A percentile compares a stretch with the other conserved stretches of the same genome.
Evolutionary conservation across 2,888 invertebrate genomes (phyloP).

Genomic region (Seira sanloemensis): DNA sequence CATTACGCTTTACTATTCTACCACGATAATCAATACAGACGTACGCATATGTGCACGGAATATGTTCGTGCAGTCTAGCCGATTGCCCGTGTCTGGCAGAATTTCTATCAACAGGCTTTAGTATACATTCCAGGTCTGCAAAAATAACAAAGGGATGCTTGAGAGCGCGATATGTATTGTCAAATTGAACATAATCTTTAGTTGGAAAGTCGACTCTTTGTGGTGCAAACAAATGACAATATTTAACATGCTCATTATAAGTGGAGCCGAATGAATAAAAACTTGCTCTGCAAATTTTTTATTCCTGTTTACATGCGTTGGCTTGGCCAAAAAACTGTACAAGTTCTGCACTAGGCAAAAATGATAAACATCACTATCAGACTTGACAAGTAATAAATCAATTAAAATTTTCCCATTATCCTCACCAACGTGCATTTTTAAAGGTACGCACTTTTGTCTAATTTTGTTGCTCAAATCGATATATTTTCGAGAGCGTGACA

Average conservation of each 20-base stretch:
- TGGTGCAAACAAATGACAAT: background rate
- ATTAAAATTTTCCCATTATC: background rate
- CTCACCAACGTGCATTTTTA: slow-evolving; percentile 3
- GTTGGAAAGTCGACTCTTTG: background rate
- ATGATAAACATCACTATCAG: background rate
- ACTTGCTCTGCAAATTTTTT: background rate
- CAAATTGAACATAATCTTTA: background rate
- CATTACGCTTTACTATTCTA: background rate
- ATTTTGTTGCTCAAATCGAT: background rate
- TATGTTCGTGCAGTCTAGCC: background rate
- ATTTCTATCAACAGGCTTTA: background rate
- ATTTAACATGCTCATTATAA: background rate
- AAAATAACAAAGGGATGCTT: slow-evolving; percentile 3
- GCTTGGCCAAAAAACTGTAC: background rate
- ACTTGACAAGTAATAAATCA: background rate
- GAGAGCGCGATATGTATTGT: background rate
- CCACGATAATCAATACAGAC: background rate
- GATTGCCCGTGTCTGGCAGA: background rate
- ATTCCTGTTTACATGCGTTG: background rate
- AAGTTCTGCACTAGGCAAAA: background rate
- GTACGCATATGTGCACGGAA: slow-evolving; percentile 3
- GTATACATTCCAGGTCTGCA: background rate
- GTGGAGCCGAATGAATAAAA: slow-evolving; percentile 1
- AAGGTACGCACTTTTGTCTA: background rate
- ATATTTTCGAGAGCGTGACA: background rate